Conservation (phyloP, 2,113 vertebrate species). For the Forbesichthys papilliferus region DNA sequence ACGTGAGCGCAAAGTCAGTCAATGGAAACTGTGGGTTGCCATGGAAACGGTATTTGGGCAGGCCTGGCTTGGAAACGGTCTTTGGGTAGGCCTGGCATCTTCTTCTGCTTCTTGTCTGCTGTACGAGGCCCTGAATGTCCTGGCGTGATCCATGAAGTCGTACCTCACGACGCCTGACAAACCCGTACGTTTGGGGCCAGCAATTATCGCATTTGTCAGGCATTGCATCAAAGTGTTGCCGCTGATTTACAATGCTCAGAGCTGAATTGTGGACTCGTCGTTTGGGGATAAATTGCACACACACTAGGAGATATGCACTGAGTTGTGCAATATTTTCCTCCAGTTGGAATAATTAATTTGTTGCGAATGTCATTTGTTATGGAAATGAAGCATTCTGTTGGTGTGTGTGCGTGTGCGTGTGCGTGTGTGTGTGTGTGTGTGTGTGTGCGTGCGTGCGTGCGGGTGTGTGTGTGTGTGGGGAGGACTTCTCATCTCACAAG, state of each 20-base stretch:
- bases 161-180: conserved; percentile 72
- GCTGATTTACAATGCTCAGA: conserved; percentile 64
- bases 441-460: no score
- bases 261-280: conserved; percentile 65
- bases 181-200: conserved; percentile 63
- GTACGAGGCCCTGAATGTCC: conserved; percentile 69
- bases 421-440: not conserved
- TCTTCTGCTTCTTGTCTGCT: conserved; percentile 29
- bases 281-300: conserved; percentile 69
- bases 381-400: conserved; percentile 63
- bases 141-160: conserved; percentile 68
- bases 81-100: not conserved
- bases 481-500: conserved; percentile 63
- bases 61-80: conserved; percentile 36
- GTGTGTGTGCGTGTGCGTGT: conserved; percentile 31
- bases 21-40: conserved; percentile 80
- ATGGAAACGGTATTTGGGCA: conserved; percentile 76
- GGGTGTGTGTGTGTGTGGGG: conserved; percentile 11
- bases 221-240: conserved; percentile 64
- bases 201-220: conserved; percentile 77
- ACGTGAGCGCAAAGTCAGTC: conserved; percentile 80
- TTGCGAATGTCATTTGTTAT: conserved; percentile 61
- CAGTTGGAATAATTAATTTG: conserved; percentile 70
- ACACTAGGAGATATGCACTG: conserved; percentile 58
- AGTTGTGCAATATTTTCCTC: conserved; percentile 74